Conservation (phyloP, 2,888 invertebrate species). For the Camponotus fellah region DNA sequence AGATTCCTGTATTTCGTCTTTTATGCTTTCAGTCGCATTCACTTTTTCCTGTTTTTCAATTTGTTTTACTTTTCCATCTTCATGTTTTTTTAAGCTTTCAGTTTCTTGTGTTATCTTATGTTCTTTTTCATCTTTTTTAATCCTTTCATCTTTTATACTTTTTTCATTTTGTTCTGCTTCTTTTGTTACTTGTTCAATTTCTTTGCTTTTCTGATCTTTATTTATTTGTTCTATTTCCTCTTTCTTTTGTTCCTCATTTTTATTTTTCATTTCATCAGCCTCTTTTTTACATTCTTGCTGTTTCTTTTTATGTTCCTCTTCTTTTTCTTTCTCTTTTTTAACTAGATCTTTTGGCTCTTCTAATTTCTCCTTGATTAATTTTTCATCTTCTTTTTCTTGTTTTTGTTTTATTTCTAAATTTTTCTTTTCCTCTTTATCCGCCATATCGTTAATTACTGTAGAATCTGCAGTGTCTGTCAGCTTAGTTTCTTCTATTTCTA, state of each 20-base stretch:
- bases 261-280: conserved; percentile 29
- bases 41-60: conserved; percentile 5
- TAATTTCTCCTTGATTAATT: conserved; percentile 16
- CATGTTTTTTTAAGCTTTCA: background rate
- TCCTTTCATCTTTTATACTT: background rate
- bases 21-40: background rate
- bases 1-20: background rate
- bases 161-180: conserved; percentile 4
- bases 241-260: conserved; percentile 22
- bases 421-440: conserved; percentile 2
- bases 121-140: conserved; percentile 4
- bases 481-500: conserved; percentile 20
- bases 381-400: conserved; percentile 40
- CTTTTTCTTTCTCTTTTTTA: background rate
- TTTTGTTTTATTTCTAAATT: conserved; percentile 46
- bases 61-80: background rate
- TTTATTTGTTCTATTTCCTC: conserved; percentile 2
- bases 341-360: conserved; percentile 13
- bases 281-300: conserved; percentile 30
- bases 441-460: background rate
- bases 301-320: conserved; percentile 19
- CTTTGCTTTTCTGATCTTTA: conserved; percentile 6
- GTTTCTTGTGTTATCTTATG: background rate
- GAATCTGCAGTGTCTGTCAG: conserved; percentile 51
- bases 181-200: conserved; percentile 26